A percentile compares a stretch with the other conserved stretches of the same genome.
Conservation (phyloP, 2,888 invertebrate species). For the Drosophila koepferae region DNA sequence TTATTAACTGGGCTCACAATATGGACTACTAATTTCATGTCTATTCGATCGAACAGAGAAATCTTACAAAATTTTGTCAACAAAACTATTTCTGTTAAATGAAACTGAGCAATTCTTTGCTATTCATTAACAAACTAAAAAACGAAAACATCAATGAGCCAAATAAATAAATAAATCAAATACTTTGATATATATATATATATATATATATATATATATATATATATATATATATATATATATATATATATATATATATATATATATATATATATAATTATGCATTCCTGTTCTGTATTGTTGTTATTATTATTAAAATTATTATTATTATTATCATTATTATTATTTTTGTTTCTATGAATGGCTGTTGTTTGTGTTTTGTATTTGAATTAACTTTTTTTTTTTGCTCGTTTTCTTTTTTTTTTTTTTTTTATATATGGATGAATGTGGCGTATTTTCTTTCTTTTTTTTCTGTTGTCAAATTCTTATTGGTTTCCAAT, state of each 20-base stretch:
- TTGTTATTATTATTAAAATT: constrained; percentile 20
- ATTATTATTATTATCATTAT: background rate
- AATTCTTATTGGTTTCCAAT: constrained; percentile 24
- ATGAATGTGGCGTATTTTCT: constrained; percentile 73
- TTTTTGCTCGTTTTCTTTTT: too few species aligned
- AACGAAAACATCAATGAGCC: background rate
- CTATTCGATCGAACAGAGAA: background rate
- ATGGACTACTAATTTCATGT: background rate
- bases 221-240: too few species aligned
- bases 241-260: too few species aligned
- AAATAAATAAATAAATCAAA: constrained; percentile 16
- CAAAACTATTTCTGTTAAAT: constrained; percentile 3
- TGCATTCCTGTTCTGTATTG: constrained; percentile 45
- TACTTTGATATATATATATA: constrained; percentile 45
- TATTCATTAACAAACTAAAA: constrained; percentile 12
- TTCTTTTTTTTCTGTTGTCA: constrained; percentile 38
- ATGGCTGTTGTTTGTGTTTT: constrained; percentile 32
- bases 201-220: too few species aligned
- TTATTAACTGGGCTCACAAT: constrained; percentile 11
- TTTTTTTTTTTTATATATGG: constrained; percentile 47
- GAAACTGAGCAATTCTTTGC: constrained; percentile 30
- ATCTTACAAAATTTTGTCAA: background rate
- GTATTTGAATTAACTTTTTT: constrained; percentile 30
- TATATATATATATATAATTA: constrained; percentile 54
- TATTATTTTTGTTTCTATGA: background rate